Conservation (phyloP, 2,797 vertebrate species). For the Falco naumanni region DNA sequence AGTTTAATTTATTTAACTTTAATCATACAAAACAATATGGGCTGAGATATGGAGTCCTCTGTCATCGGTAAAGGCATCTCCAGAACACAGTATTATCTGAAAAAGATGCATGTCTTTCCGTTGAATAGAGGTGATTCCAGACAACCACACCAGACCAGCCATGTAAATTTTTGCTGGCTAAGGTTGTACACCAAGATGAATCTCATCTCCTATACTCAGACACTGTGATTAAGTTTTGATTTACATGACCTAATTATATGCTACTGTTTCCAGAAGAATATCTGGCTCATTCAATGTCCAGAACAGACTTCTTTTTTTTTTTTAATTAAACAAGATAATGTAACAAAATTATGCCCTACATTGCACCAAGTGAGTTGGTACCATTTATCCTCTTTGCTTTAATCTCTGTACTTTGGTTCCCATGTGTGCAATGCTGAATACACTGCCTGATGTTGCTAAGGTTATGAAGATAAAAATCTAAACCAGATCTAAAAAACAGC, state of each 20-base stretch:
- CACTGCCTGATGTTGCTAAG: neutral
- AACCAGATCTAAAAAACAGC: conserved; percentile 5
- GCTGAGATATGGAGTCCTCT: neutral
- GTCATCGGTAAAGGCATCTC: neutral
- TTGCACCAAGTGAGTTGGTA: neutral
- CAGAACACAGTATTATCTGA: neutral
- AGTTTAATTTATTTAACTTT: neutral
- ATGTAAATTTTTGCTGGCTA: neutral
- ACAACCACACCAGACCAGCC: conserved; percentile 6
- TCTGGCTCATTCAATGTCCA: conserved; percentile 7
- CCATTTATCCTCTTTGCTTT: conserved; percentile 22
- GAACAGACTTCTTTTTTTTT: neutral
- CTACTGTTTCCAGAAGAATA: conserved; percentile 36
- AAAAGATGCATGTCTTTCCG: neutral
- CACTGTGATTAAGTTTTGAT: conserved; percentile 5
- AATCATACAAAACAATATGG: neutral
- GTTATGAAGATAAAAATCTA: conserved; percentile 50
- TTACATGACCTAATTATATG: conserved; percentile 39
- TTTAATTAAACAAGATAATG: neutral
- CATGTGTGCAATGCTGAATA: neutral
- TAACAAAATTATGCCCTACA: neutral
- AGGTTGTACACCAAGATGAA: neutral
- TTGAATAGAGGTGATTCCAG: neutral
- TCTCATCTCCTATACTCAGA: neutral
- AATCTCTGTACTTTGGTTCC: neutral